A percentile compares a stretch with the other conserved stretches of the same genome.
phyloP scores from a whole-genome alignment of 1,140 invertebrate genomes.

The Globodera rostochiensis region DNA sequence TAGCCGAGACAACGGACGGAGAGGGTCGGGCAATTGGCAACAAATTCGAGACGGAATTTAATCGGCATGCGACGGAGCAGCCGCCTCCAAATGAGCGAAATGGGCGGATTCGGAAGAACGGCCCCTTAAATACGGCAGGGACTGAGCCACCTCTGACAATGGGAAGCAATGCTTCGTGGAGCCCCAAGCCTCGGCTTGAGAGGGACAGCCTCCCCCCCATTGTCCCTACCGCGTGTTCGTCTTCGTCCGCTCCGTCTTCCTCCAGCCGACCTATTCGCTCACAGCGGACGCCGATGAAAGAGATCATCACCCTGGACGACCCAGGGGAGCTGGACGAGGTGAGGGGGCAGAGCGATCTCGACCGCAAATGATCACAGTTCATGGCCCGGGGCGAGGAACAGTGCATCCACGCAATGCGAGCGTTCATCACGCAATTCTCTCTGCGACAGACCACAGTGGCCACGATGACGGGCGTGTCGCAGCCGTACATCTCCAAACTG shows the following conservation, averaged over 20 bases:
- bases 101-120: background rate
- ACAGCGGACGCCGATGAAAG: conserved; percentile 56
- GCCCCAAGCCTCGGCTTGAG: background rate
- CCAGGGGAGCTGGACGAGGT: conserved; percentile 38
- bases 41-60: no score
- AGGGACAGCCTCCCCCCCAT: no score
- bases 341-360: background rate
- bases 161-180: background rate
- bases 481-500: conserved; percentile 63
- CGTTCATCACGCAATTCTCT: conserved; percentile 62
- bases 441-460: conserved; percentile 63
- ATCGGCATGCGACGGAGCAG: no score
- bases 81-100: no score
- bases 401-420: conserved; percentile 60
- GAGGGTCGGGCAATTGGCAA: no score
- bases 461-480: conserved; percentile 62
- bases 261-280: conserved; percentile 38
- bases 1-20: no score
- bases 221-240: background rate
- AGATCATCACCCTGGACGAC: conserved; percentile 60
- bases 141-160: background rate
- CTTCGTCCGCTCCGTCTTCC: background rate
- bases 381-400: conserved; percentile 59
- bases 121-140: background rate
- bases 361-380: conserved; percentile 23